phyloP scores from a whole-genome alignment of 2,888 invertebrate species.

The Helicoverpa assulta region DNA sequence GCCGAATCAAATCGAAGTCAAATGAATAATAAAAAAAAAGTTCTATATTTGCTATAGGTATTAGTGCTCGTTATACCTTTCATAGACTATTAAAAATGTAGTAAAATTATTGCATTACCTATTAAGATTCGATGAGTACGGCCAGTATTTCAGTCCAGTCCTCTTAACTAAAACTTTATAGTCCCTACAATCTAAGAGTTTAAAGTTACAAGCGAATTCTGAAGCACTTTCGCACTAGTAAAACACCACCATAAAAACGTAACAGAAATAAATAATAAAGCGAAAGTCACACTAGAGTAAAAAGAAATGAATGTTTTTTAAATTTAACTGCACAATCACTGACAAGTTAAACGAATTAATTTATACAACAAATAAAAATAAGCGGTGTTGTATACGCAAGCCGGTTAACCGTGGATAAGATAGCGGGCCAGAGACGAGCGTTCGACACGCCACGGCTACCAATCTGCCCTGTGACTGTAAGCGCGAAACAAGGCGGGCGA shows the following conservation, averaged over 20 bases:
- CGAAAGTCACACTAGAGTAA: constrained; percentile 8
- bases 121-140: neutral
- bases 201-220: constrained; percentile 4
- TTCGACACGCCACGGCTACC: constrained; percentile 58
- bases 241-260: constrained; percentile 6
- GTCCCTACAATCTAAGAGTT: constrained; percentile 1
- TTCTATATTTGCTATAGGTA: too few species aligned
- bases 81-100: neutral
- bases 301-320: neutral
- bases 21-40: too few species aligned
- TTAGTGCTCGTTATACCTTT: too few species aligned
- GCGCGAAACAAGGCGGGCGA: constrained; percentile 49
- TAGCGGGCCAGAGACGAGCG: constrained; percentile 60
- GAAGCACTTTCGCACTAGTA: constrained; percentile 29
- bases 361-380: neutral
- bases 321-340: constrained; percentile 27
- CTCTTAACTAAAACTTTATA: constrained; percentile 6
- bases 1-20: too few species aligned
- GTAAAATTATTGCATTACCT: constrained; percentile 2
- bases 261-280: neutral
- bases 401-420: constrained; percentile 27
- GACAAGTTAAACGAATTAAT: constrained; percentile 1
- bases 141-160: neutral
- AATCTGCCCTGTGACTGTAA: constrained; percentile 56
- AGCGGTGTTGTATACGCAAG: constrained; percentile 27